These are phyloP conservation scores for Gasteruption jaculator DNA, from an alignment of 2,888 invertebrate genomes.

Conservation along the genomic window DNA sequence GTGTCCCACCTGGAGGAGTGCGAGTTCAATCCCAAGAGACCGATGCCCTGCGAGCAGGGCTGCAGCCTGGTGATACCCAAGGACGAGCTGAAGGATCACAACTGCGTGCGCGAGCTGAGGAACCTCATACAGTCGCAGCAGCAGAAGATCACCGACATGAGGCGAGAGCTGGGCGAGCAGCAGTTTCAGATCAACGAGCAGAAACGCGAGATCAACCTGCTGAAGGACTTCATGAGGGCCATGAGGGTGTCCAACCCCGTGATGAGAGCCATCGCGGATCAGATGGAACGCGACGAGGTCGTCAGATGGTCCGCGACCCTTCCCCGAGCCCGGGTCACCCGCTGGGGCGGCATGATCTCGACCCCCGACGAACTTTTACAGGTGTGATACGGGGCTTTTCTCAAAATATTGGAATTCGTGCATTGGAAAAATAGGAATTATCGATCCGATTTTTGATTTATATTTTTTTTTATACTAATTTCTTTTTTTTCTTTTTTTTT, in stretches of 20 bases:
- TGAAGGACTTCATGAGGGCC: slow-evolving; percentile 92
- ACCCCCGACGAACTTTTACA: slow-evolving; percentile 93
- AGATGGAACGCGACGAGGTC: slow-evolving; percentile 92
- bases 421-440: too few relatives aligned
- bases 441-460: not conserved
- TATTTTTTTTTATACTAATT: slow-evolving; percentile 1
- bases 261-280: slow-evolving; percentile 87
- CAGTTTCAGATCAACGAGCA: slow-evolving; percentile 85
- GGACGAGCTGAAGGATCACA: slow-evolving; percentile 91
- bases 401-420: not conserved
- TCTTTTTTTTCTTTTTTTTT: not conserved
- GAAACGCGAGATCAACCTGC: slow-evolving; percentile 78
- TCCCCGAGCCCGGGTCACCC: slow-evolving; percentile 80
- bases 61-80: slow-evolving; percentile 93
- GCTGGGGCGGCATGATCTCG: slow-evolving; percentile 99
- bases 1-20: slow-evolving; percentile 87
- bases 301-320: slow-evolving; percentile 82
- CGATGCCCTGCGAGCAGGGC: slow-evolving; percentile 88
- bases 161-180: slow-evolving; percentile 82
- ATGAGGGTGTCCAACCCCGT: slow-evolving; percentile 89
- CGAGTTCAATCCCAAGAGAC: slow-evolving; percentile 90
- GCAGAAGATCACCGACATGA: slow-evolving; percentile 79
- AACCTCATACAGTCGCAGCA: slow-evolving; percentile 81
- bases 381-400: slow-evolving; percentile 56
- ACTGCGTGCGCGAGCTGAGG: slow-evolving; percentile 86